These are phyloP conservation scores for Chrysolophus pictus DNA, from an alignment of 2,797 vertebrate genomes.

Conservation along the genomic window DNA sequence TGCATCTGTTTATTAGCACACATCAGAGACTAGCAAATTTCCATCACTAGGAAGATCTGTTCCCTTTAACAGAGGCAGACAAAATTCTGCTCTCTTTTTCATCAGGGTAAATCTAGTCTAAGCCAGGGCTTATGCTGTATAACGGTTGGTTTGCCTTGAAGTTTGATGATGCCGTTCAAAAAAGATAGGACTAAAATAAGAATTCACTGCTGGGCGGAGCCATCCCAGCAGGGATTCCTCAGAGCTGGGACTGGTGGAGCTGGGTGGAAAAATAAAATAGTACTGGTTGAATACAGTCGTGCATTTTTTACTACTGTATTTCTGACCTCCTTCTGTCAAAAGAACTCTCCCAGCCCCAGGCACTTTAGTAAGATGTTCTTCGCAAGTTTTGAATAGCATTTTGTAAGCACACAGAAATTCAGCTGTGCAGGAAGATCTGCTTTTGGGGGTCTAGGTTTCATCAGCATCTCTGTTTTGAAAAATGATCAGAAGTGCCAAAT, in stretches of 20 bases:
- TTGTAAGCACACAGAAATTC: slow-evolving; percentile 61
- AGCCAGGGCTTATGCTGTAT: not conserved
- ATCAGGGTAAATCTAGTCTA: not conserved
- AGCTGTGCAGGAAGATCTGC: not conserved
- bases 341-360: not conserved
- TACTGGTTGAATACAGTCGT: not conserved
- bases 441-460: slow-evolving; percentile 12
- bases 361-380: slow-evolving; percentile 64
- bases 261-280: not conserved
- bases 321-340: slow-evolving; percentile 19
- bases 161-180: not conserved
- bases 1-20: slow-evolving; percentile 13
- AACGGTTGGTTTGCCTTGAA: not conserved
- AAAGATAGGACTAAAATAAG: not conserved
- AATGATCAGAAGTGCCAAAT: slow-evolving; percentile 27
- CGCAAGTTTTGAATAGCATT: slow-evolving; percentile 41
- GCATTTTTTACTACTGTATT: slow-evolving; percentile 9
- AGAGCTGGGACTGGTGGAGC: not conserved
- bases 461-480: slow-evolving; percentile 1
- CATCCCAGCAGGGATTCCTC: not conserved
- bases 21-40: not conserved
- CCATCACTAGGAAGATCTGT: not conserved
- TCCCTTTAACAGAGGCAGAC: not conserved
- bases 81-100: not conserved
- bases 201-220: not conserved